Percentiles rank a stretch among this genome's conserved stretches.
Conservation (phyloP, 2,797 vertebrate genomes). For the Taenioides sp. region DNA sequence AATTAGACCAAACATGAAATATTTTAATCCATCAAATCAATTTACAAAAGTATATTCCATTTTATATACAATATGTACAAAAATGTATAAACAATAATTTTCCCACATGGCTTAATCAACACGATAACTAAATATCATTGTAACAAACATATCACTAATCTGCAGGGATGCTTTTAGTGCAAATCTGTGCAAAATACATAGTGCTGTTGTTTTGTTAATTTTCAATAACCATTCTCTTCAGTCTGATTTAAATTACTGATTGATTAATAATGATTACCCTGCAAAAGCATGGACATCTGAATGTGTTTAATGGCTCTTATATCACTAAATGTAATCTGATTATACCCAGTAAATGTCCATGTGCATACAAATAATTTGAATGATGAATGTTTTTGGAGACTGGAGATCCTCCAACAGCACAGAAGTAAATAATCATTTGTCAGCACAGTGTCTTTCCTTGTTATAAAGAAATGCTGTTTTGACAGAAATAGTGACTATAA, state of each 20-base stretch:
- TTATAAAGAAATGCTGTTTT: conserved; percentile 53
- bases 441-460: conserved; percentile 63
- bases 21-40: conserved; percentile 81
- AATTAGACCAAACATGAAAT: conserved; percentile 72
- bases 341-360: conserved; percentile 35
- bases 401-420: conserved; percentile 69
- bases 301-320: conserved; percentile 20
- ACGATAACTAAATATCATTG: conserved; percentile 68
- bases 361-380: conserved; percentile 36
- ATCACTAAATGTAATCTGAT: conserved; percentile 26
- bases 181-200: conserved; percentile 76
- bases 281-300: conserved; percentile 28
- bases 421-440: conserved; percentile 58
- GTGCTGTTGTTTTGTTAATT: conserved; percentile 68
- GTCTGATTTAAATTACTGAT: conserved; percentile 38
- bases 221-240: conserved; percentile 58
- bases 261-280: conserved; percentile 27
- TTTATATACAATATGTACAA: conserved; percentile 85
- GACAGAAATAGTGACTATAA: conserved; percentile 61
- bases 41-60: conserved; percentile 86
- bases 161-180: conserved; percentile 75
- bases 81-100: conserved; percentile 75
- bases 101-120: conserved; percentile 71
- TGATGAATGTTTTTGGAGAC: conserved; percentile 53
- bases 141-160: conserved; percentile 69